These are phyloP conservation scores for Gandaritis pyraliata DNA, from an alignment of 2,888 invertebrate genomes.

Conservation along the genomic window DNA sequence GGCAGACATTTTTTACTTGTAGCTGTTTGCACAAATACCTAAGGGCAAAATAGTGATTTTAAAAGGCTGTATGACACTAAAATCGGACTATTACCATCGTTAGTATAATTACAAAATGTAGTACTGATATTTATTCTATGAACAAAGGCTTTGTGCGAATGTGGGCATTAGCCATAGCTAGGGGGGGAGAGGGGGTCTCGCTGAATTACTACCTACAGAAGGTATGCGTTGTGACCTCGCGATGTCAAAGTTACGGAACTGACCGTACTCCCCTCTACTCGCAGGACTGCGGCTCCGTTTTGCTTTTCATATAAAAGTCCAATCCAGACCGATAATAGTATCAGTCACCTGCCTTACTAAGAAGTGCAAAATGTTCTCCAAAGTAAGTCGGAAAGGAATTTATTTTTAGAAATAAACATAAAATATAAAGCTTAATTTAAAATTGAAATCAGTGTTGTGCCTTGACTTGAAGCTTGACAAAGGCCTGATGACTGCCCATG, in stretches of 20 bases:
- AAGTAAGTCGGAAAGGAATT: conserved; percentile 65
- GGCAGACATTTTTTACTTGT: no score
- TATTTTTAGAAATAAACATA: conserved; percentile 3
- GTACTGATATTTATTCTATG: not conserved
- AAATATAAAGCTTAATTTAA: not conserved
- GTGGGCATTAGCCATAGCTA: conserved; percentile 39
- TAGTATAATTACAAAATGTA: no score
- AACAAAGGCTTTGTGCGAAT: conserved; percentile 37
- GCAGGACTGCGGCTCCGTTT: conserved; percentile 75
- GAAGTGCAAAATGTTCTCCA: conserved; percentile 82
- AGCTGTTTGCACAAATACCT: no score
- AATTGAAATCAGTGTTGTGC: not conserved
- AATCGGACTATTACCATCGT: not conserved
- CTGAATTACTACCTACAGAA: conserved; percentile 62
- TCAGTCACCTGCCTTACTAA: conserved; percentile 81
- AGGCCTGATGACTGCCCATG: no score
- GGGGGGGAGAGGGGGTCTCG: conserved; percentile 52
- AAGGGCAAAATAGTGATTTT: no score
- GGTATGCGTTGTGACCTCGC: conserved; percentile 78
- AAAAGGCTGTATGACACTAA: not conserved
- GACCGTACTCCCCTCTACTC: conserved; percentile 76
- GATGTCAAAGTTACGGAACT: conserved; percentile 84
- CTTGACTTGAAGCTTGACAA: no score
- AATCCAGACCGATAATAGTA: conserved; percentile 75
- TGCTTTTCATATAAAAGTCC: conserved; percentile 83